Evolutionary conservation across 1,140 invertebrate genomes (phyloP), one percentile per base, ranked within the genome.

Genomic region (Achroia grisella): DNA sequence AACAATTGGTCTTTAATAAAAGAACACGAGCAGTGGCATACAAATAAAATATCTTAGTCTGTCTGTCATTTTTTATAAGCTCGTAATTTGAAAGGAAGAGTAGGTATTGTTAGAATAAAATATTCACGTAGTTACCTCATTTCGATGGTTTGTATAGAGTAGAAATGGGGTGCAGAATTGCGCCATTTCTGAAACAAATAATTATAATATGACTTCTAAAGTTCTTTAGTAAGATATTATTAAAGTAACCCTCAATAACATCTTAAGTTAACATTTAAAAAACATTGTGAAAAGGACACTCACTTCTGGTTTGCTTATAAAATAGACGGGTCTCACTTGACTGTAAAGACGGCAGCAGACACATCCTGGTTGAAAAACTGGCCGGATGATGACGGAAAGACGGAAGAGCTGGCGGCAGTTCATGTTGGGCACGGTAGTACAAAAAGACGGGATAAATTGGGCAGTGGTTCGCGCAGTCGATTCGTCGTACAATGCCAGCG

Each of bases 271-370:
- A 29, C n/a, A 30, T 33, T 32, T 33, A 11, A 9, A 10, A 39
- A 37, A 27, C 28, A 63, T 44, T n/a, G 62, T 48, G 47, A 12
- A 52, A 28, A 11, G 43, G 69, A 80, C 71, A 84, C 80, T 84
- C 74, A 84, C 79, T 49, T 55, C 56, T 62, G 66, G 56, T 53
- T 59, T 57, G 41, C 74, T 62, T 70, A 84, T 82, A 50, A 79
- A 57, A 74, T 84, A 84, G 55, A 75, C 71, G 57, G 80, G 78
- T 62, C 74, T 75, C 59, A 80, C 78, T 82, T 85, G 80, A 54
- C 80, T 85, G 50, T 85, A 85, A 6, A 50, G 49, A n/a, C 76
- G 67, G 39, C 43, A 50, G 51, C 74, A 77, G 49, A 60, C 42
- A 44, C 72, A 76, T 41, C 60, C 23, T 17, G 55, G 55, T 53